Conservation (phyloP, 2,113 vertebrate species). For the Istiophorus platypterus region DNA sequence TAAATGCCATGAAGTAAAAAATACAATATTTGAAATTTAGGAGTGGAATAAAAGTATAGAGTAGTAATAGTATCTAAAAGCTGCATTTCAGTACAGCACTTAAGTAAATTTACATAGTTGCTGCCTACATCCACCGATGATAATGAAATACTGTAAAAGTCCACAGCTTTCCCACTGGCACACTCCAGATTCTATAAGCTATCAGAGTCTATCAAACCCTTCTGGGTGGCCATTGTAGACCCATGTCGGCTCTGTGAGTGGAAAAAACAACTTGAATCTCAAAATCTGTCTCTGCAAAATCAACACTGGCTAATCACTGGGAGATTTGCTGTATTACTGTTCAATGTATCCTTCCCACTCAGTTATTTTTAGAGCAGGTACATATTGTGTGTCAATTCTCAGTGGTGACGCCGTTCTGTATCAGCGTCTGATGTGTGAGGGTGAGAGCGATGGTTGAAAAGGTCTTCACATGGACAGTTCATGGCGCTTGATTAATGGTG, state of each 20-base stretch:
- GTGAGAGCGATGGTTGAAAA: conserved; percentile 24
- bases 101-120: background rate
- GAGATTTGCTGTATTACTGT: conserved; percentile 53
- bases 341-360: conserved; percentile 14
- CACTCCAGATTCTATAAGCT: background rate
- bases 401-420: conserved; percentile 10
- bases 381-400: conserved; percentile 39
- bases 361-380: conserved; percentile 43
- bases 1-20: no score
- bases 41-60: background rate
- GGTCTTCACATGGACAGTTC: conserved; percentile 30
- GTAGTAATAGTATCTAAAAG: background rate
- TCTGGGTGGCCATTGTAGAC: background rate
- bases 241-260: conserved; percentile 19
- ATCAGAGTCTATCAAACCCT: background rate
- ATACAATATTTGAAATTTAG: no score
- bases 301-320: conserved; percentile 55
- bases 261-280: conserved; percentile 35
- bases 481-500: conserved; percentile 81
- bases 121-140: background rate
- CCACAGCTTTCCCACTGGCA: background rate
- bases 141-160: background rate
- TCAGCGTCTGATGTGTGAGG: conserved; percentile 42
- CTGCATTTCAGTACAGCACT: background rate
- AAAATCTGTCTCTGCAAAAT: conserved; percentile 56